Conservation (phyloP, 1,140 invertebrate genomes). For the Ceratina calcarata region DNA sequence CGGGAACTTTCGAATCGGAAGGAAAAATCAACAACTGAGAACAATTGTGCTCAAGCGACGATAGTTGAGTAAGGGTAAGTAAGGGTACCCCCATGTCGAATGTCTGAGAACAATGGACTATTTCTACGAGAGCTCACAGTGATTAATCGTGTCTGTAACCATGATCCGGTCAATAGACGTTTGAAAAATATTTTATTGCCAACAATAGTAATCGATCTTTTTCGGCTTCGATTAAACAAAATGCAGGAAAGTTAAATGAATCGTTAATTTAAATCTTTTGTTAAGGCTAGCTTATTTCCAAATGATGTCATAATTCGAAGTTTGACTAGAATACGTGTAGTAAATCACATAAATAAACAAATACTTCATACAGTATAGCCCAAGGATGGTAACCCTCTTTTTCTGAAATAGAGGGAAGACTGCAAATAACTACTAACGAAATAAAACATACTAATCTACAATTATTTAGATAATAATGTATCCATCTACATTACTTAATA, state of each 20-base stretch:
- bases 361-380: no score
- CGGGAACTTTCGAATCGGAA: neutral
- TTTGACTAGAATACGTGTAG: no score
- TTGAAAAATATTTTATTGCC: slow-evolving; percentile 29
- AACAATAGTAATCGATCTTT: slow-evolving; percentile 12
- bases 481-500: no score
- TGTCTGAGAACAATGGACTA: slow-evolving; percentile 21
- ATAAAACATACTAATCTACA: no score
- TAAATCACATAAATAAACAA: no score
- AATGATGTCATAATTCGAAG: no score
- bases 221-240: neutral
- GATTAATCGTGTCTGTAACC: slow-evolving; percentile 32
- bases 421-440: no score
- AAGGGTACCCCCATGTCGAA: slow-evolving; percentile 19
- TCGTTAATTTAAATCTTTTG: neutral
- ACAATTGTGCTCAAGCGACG: neutral
- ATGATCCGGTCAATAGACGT: slow-evolving; percentile 11
- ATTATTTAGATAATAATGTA: no score
- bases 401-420: no score
- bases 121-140: slow-evolving; percentile 21
- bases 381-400: no score
- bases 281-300: neutral
- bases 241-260: no score
- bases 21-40: neutral
- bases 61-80: neutral